Evolutionary conservation across 1,140 invertebrate genomes (phyloP), one percentile per base, ranked within the genome.

Genomic region (Ganaspis sp.): DNA sequence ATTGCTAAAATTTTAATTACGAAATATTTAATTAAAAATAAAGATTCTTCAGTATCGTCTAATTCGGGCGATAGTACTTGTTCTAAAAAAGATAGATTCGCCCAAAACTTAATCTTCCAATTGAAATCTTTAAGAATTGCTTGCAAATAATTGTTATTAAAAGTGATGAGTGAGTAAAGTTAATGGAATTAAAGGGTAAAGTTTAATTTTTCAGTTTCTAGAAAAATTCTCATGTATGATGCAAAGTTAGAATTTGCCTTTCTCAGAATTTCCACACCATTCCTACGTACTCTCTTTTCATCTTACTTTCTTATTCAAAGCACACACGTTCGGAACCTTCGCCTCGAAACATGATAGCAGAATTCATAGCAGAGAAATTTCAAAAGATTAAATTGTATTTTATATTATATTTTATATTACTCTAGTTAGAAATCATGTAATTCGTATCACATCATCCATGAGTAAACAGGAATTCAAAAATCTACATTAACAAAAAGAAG

Each of bases 251-350:
- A 69, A 17, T 15, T 71, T 64, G 12, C 73, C 72, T 72, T 78
- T 69, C 19, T 29, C 0, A 21, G 34, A 23, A 49, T 15, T 29
- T 42, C 38, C 0, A 15, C 49, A 9, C 9, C 29, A 53, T 53
- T 69, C 17, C 42, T 69, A 54, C 19, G 26, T 49, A 17, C 42
- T 29, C 70, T n/a, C 69, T 72, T 72, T 76, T 72, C 72, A 72
- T 76, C 72, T 72, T 72, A 34, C 38, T 75, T 53, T 72, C 70
- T 40, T 29, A 49, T 21, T 8, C 77, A 80, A 71, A 88, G 88
- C 15, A 72, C 45, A 58, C 19, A 26, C 40, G 45, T 42, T 69
- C 58, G n/a, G 23, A 37, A 69, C 23, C 29, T 9, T 21, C 17
- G 29, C 19, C 19, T 37, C 70, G 70, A 40, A 49, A 49, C 70